Conservation (phyloP, 2,888 invertebrate genomes). For the Nymphalis c-album region DNA sequence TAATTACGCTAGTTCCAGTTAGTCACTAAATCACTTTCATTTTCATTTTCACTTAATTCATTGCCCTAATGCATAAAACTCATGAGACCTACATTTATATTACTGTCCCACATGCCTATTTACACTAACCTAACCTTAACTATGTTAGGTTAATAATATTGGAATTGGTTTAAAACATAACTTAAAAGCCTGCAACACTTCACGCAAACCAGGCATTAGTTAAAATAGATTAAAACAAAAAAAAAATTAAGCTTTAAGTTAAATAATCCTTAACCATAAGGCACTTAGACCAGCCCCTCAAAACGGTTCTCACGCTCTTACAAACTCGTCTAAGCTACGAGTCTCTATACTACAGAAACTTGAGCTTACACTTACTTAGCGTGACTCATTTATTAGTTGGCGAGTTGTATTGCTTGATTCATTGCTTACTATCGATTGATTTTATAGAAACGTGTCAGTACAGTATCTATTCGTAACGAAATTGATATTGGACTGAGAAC, state of each 20-base stretch:
- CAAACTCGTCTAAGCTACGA: conserved; percentile 22
- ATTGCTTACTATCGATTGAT: conserved; percentile 2
- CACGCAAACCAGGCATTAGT: too few relatives aligned
- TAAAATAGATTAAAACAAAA: too few relatives aligned
- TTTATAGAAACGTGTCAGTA: neutral
- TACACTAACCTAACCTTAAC: too few relatives aligned
- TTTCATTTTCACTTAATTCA: too few relatives aligned
- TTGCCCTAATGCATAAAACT: neutral
- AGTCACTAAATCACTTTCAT: neutral
- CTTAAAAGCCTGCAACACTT: too few relatives aligned
- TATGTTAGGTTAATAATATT: too few relatives aligned
- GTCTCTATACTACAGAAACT: conserved; percentile 23
- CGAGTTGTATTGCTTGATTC: neutral
- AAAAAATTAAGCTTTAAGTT: neutral
- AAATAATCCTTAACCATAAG: conserved; percentile 15
- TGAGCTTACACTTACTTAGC: conserved; percentile 23
- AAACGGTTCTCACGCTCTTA: conserved; percentile 32
- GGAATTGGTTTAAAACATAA: too few relatives aligned
- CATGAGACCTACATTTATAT: neutral
- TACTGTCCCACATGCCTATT: neutral
- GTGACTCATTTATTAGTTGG: conserved; percentile 22
- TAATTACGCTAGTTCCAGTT: neutral
- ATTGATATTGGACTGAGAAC: too few relatives aligned
- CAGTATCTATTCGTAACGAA: neutral
- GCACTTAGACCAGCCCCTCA: conserved; percentile 15